phyloP scores from a whole-genome alignment of 2,888 invertebrate species.

The Lithophane socia region DNA sequence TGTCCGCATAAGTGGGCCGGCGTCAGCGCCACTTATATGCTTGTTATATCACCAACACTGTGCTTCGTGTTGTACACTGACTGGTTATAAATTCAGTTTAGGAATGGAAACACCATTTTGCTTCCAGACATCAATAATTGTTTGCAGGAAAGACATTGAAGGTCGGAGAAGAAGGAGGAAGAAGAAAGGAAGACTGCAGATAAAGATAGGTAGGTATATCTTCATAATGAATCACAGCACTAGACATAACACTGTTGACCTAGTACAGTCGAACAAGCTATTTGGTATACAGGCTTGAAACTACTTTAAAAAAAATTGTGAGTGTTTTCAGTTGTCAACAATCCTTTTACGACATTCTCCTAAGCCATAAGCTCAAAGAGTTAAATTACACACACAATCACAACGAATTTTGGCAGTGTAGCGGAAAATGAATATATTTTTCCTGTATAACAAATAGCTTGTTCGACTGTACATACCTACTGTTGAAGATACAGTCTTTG shows the following conservation, averaged over 20 bases:
- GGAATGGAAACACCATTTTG: not conserved
- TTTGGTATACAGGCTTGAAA: too few species aligned
- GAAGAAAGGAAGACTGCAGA: not conserved
- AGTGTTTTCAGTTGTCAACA: too few species aligned
- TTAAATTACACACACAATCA: too few species aligned
- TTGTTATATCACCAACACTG: constrained; percentile 53
- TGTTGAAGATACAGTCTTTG: not conserved
- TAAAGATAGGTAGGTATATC: not conserved
- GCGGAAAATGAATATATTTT: too few species aligned
- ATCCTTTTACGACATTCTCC: too few species aligned
- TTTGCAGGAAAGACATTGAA: not conserved
- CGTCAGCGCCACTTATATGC: constrained; percentile 72
- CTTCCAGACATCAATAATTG: not conserved
- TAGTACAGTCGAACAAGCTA: too few species aligned
- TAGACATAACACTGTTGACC: not conserved
- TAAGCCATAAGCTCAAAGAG: too few species aligned
- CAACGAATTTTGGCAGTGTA: too few species aligned
- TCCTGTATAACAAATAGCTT: too few species aligned
- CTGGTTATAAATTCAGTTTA: not conserved
- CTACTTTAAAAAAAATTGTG: too few species aligned
- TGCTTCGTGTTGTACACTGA: constrained; percentile 12
- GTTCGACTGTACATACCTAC: too few species aligned
- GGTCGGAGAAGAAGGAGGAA: not conserved
- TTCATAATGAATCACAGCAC: not conserved
- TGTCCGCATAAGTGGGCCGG: constrained; percentile 76